These are phyloP conservation scores for Limulus polyphemus DNA, from an alignment of 2,888 invertebrate species.

Conservation along the genomic window DNA sequence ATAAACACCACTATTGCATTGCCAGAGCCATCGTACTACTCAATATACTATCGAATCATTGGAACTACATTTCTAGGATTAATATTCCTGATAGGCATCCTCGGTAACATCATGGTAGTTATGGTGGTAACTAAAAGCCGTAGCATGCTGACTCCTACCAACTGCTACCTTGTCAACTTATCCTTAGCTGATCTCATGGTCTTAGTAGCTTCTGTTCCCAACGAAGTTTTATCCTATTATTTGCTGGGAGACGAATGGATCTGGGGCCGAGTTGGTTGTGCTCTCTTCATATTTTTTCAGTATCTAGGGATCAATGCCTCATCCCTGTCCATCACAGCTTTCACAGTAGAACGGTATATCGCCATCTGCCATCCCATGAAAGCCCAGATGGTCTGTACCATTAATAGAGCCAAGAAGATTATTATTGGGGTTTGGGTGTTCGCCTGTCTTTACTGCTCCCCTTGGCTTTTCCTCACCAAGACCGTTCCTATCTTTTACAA, in stretches of 20 bases:
- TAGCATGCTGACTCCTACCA: constrained; percentile 47
- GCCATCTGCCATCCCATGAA: constrained; percentile 50
- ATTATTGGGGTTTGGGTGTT: constrained; percentile 46
- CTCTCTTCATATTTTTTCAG: constrained; percentile 44
- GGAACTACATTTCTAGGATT: constrained; percentile 32
- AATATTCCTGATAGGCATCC: constrained; percentile 44
- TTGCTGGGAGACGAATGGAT: constrained; percentile 42
- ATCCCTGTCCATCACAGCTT: constrained; percentile 48
- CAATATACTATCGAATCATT: too few relatives aligned
- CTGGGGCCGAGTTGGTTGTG: constrained; percentile 43
- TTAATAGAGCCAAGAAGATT: constrained; percentile 46
- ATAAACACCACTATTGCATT: too few relatives aligned
- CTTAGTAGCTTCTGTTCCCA: constrained; percentile 45
- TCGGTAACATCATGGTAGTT: constrained; percentile 46
- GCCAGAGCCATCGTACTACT: too few relatives aligned
- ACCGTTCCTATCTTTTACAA: constrained; percentile 24
- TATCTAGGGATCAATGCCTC: constrained; percentile 49
- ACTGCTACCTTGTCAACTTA: constrained; percentile 49
- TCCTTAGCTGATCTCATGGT: constrained; percentile 48
- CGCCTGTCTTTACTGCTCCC: constrained; percentile 45
- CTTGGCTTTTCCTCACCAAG: constrained; percentile 49
- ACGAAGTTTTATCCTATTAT: constrained; percentile 44
- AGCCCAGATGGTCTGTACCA: constrained; percentile 47
- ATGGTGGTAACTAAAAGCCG: constrained; percentile 41
- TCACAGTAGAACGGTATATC: constrained; percentile 51